phyloP scores from a whole-genome alignment of 2,888 invertebrate genomes.

The Stenotaenia linearis region DNA sequence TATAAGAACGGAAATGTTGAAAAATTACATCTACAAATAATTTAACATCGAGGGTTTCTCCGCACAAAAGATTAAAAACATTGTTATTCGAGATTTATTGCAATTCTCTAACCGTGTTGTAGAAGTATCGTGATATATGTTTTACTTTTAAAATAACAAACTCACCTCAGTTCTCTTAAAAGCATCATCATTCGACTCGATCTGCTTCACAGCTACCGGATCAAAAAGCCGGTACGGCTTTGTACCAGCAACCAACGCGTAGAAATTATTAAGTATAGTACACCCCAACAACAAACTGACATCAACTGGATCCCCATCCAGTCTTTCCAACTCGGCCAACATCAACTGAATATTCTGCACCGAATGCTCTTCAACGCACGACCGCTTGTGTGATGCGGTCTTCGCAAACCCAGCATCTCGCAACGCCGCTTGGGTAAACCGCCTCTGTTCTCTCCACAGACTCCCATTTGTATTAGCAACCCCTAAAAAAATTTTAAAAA shows the following conservation, averaged over 20 bases:
- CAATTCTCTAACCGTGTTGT: no score
- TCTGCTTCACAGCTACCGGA: slow-evolving; percentile 32
- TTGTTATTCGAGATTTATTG: no score
- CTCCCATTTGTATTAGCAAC: slow-evolving; percentile 74
- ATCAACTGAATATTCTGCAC: slow-evolving; percentile 30
- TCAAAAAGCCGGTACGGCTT: slow-evolving; percentile 35
- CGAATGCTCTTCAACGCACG: slow-evolving; percentile 33
- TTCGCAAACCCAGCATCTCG: slow-evolving; percentile 68
- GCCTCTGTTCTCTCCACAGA: slow-evolving; percentile 76
- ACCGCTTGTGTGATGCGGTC: slow-evolving; percentile 51
- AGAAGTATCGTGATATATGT: no score
- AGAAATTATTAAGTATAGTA: slow-evolving; percentile 35
- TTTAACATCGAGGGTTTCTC: no score
- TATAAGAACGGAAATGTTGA: no score
- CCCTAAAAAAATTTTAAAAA: slow-evolving; percentile 48
- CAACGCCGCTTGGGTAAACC: slow-evolving; percentile 64
- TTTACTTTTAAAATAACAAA: no score
- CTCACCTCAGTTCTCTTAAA: slow-evolving; percentile 35
- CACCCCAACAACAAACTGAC: slow-evolving; percentile 32
- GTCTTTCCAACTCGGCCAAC: slow-evolving; percentile 30
- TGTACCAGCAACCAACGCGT: slow-evolving; percentile 31
- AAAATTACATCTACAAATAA: no score
- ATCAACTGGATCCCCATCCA: slow-evolving; percentile 33
- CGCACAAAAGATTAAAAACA: background rate
- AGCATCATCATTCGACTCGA: slow-evolving; percentile 33